Percentiles rank a stretch among this genome's conserved stretches.
These are phyloP conservation scores for Drosophila tristis DNA, from an alignment of 1,140 invertebrate species.

Conservation along the genomic window DNA sequence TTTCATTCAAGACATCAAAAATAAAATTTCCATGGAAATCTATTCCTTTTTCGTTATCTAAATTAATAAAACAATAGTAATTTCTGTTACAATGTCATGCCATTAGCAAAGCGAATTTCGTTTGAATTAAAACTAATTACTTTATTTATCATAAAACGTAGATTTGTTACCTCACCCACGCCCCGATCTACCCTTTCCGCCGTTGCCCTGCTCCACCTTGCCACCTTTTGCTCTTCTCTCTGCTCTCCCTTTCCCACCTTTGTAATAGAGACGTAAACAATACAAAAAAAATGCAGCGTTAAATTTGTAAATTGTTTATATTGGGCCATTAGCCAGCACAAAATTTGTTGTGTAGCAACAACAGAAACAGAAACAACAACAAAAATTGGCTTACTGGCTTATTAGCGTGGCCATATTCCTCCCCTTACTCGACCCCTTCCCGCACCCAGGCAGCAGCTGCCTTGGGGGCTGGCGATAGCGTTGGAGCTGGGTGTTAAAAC, in stretches of 20 bases:
- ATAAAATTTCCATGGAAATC: too few species aligned
- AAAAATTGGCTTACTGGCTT: slow-evolving; percentile 70
- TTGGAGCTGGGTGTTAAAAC: slow-evolving; percentile 63
- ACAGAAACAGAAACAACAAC: slow-evolving; percentile 27
- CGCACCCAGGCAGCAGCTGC: slow-evolving; percentile 31
- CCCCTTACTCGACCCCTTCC: slow-evolving; percentile 5
- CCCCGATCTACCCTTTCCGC: too few species aligned
- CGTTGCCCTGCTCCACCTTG: too few species aligned
- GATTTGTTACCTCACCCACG: not conserved
- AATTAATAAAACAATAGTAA: not conserved
- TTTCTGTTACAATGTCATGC: slow-evolving; percentile 2
- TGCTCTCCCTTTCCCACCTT: slow-evolving; percentile 3
- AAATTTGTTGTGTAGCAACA: slow-evolving; percentile 42
- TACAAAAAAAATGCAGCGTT: slow-evolving; percentile 66
- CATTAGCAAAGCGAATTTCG: slow-evolving; percentile 13
- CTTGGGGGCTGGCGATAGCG: slow-evolving; percentile 34
- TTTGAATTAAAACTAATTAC: slow-evolving; percentile 41
- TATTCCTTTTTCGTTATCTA: not conserved
- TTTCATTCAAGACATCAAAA: too few species aligned
- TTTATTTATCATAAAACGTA: slow-evolving; percentile 42
- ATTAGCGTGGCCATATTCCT: slow-evolving; percentile 51
- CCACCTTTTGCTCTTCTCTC: too few species aligned
- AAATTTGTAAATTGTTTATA: slow-evolving; percentile 81
- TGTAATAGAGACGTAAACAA: slow-evolving; percentile 60
- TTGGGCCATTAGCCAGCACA: slow-evolving; percentile 68